Evolutionary conservation across 1,140 invertebrate genomes (phyloP).

Genomic region (Bombus polaris): DNA sequence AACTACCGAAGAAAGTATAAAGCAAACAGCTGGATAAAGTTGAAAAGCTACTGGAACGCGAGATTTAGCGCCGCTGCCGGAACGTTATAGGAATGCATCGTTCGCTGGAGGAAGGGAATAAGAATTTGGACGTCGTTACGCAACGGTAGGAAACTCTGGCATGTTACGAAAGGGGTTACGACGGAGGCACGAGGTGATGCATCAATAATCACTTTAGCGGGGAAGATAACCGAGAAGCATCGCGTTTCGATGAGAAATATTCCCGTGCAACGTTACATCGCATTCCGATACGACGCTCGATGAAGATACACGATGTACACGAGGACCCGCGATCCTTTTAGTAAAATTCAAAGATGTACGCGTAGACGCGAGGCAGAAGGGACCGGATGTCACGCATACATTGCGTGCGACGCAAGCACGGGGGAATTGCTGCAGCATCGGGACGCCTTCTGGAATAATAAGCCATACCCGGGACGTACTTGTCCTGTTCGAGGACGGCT

Average conservation of each 20-base stretch:
- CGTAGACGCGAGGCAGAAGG: conserved; percentile 41
- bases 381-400: conserved; percentile 75
- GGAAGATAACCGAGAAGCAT: background rate
- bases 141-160: background rate
- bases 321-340: conserved; percentile 34
- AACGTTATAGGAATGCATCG: background rate
- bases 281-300: conserved; percentile 34
- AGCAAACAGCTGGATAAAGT: too few relatives aligned
- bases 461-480: conserved; percentile 28
- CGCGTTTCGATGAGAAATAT: conserved; percentile 34
- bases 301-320: background rate
- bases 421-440: conserved; percentile 40
- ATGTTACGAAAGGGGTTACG: background rate
- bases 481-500: conserved; percentile 23
- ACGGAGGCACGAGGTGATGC: background rate
- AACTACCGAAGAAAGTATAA: too few relatives aligned
- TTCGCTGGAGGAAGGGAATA: background rate
- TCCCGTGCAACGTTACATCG: conserved; percentile 18
- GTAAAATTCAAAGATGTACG: conserved; percentile 57
- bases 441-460: conserved; percentile 69
- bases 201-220: conserved; percentile 23
- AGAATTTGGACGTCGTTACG: background rate
- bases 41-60: too few relatives aligned
- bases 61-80: too few relatives aligned
- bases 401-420: conserved; percentile 67